These are phyloP conservation scores for Buathra laborator DNA, from an alignment of 2,888 invertebrate genomes.

Conservation along the genomic window DNA sequence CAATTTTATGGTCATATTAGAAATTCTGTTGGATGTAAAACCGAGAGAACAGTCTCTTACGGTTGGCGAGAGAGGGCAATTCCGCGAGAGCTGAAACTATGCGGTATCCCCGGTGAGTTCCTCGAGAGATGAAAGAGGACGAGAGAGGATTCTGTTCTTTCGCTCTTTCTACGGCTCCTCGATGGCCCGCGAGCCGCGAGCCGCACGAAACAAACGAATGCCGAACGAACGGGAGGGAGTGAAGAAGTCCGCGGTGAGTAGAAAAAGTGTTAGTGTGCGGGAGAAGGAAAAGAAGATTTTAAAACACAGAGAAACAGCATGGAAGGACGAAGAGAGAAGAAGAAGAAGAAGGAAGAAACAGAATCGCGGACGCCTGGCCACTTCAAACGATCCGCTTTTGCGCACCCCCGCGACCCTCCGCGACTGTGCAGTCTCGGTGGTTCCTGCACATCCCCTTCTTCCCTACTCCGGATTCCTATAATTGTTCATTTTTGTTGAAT, in stretches of 20 bases:
- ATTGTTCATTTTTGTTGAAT: constrained; percentile 84
- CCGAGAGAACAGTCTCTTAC: constrained; percentile 20
- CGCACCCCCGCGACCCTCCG: constrained; percentile 76
- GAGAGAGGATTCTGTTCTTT: constrained; percentile 53
- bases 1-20: constrained; percentile 64
- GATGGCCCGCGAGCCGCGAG: constrained; percentile 10
- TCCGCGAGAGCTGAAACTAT: constrained; percentile 49
- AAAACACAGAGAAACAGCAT: constrained; percentile 51
- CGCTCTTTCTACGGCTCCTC: constrained; percentile 26
- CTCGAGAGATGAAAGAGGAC: constrained; percentile 66
- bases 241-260: constrained; percentile 71
- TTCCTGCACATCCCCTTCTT: constrained; percentile 4
- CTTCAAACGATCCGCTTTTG: constrained; percentile 84
- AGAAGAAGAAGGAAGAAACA: constrained; percentile 71
- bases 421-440: constrained; percentile 62
- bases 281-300: constrained; percentile 60
- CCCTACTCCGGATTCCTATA: constrained; percentile 84
- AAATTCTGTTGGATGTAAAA: constrained; percentile 61
- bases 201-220: constrained; percentile 76
- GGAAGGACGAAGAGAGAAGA: constrained; percentile 40
- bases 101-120: constrained; percentile 57
- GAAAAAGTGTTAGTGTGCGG: constrained; percentile 65
- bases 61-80: neutral
- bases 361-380: constrained; percentile 74
- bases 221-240: constrained; percentile 71